Evolutionary conservation across 2,797 vertebrate genomes (phyloP).

Genomic region (Hemibagrus guttatus): DNA sequence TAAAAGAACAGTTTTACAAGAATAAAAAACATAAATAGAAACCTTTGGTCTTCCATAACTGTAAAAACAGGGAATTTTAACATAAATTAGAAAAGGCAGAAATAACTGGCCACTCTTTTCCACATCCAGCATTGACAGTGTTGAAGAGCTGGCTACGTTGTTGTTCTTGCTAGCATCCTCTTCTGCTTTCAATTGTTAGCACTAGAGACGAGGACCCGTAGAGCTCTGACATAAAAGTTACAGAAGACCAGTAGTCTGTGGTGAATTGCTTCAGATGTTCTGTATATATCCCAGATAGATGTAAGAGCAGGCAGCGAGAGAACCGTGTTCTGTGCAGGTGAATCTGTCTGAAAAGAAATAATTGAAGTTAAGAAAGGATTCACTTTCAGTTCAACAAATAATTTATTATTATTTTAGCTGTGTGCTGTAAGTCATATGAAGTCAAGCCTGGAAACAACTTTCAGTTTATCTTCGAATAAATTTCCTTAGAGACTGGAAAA

Average conservation of each 20-base stretch:
- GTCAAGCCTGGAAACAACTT: neutral
- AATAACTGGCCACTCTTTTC: neutral
- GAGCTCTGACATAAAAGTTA: slow-evolving; percentile 54
- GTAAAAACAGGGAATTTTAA: neutral
- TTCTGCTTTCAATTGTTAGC: neutral
- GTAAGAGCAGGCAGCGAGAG: slow-evolving; percentile 53
- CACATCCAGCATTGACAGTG: neutral
- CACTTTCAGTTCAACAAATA: neutral
- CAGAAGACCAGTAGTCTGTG: slow-evolving; percentile 59
- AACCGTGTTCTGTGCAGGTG: neutral
- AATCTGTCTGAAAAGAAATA: slow-evolving; percentile 30
- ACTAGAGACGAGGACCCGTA: slow-evolving; percentile 18
- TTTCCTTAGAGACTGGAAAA: neutral
- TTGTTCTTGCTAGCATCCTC: neutral
- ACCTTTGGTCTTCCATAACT: neutral
- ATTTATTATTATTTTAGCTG: neutral
- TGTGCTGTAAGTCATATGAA: neutral
- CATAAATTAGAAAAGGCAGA: neutral
- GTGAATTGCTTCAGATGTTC: slow-evolving; percentile 60
- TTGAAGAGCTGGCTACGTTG: neutral
- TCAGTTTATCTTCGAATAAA: neutral
- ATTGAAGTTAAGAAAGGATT: neutral
- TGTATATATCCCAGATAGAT: slow-evolving; percentile 56
- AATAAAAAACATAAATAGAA: slow-evolving; percentile 29
- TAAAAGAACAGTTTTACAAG: slow-evolving; percentile 13